Conservation (phyloP, 2,113 vertebrate species). For the Okapia johnstoni region DNA sequence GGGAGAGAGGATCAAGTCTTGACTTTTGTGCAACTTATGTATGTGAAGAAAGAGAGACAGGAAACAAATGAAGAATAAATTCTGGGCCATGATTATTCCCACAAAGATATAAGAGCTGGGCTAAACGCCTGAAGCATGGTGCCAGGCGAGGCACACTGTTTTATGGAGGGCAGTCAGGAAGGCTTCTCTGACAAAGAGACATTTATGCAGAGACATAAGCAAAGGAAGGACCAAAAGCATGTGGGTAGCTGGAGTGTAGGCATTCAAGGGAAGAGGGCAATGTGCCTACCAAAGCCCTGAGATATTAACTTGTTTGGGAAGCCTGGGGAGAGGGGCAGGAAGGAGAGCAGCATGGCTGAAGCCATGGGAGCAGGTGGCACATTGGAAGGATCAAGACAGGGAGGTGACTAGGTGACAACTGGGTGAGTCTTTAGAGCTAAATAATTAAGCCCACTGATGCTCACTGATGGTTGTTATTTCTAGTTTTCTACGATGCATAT, state of each 20-base stretch:
- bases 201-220: background rate
- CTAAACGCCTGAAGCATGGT: background rate
- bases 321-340: background rate
- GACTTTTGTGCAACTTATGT: background rate
- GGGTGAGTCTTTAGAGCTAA: background rate
- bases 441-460: background rate
- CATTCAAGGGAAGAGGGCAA: background rate
- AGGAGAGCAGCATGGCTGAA: background rate
- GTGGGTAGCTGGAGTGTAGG: background rate
- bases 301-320: background rate
- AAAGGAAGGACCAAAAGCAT: background rate
- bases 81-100: background rate
- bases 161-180: background rate
- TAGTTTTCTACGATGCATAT: background rate
- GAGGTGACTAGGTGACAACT: background rate
- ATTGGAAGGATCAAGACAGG: background rate
- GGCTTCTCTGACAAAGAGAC: background rate
- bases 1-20: background rate
- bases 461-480: background rate
- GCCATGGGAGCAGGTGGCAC: accelerated
- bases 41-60: background rate
- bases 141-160: background rate
- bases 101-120: background rate
- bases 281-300: background rate
- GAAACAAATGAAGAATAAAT: background rate